Evolutionary conservation across 2,113 vertebrate genomes (phyloP).

Genomic region (Fulmarus glacialis): DNA sequence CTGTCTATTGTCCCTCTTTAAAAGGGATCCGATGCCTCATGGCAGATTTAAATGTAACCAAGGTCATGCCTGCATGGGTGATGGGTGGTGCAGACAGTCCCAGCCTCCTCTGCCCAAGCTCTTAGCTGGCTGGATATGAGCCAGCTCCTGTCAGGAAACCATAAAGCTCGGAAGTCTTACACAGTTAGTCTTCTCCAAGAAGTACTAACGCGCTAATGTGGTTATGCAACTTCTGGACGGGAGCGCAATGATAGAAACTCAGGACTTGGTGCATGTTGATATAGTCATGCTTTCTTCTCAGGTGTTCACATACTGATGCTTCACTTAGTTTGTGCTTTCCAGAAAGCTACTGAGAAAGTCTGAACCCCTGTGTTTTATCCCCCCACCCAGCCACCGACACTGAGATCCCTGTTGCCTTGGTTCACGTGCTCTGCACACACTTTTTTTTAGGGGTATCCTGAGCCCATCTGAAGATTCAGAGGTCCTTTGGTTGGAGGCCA

Average conservation of each 20-base stretch:
- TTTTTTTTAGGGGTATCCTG: not conserved
- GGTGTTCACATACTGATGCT: not conserved
- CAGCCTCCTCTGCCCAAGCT: not conserved
- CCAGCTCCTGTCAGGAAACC: not conserved
- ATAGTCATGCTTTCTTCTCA: not conserved
- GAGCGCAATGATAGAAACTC: not conserved
- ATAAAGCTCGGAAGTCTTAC: not conserved
- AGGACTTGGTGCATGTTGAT: not conserved
- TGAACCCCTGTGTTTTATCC: not conserved
- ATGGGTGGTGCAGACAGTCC: not conserved
- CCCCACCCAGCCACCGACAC: accelerated
- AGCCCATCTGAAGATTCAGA: not conserved
- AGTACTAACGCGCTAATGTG: not conserved
- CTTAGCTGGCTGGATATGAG: not conserved
- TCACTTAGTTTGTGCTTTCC: not conserved
- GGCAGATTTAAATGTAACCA: not conserved
- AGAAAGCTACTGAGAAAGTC: not conserved
- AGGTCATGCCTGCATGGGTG: not conserved
- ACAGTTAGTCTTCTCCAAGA: not conserved
- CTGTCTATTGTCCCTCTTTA: not conserved
- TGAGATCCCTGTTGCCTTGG: not conserved
- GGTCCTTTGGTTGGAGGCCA: not conserved
- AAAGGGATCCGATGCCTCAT: not conserved
- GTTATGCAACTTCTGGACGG: not conserved
- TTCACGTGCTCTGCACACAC: not conserved